Conservation (phyloP, 2,797 vertebrate genomes). For the Sebastes flavidus region DNA sequence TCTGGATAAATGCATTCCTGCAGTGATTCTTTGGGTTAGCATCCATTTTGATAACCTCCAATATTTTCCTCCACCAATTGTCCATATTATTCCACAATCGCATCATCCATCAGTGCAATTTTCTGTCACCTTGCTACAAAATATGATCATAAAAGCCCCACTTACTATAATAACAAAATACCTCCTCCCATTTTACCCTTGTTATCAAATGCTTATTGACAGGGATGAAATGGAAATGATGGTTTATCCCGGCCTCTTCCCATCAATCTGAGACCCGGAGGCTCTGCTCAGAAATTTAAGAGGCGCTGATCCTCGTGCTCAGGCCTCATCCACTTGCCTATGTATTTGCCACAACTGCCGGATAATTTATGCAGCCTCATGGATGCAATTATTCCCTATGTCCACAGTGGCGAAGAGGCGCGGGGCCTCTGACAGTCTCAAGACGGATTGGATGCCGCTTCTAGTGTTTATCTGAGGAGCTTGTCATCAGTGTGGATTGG, state of each 20-base stretch:
- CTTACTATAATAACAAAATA: conserved; percentile 64
- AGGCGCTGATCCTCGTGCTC: conserved; percentile 52
- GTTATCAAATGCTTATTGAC: conserved; percentile 71
- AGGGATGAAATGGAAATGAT: conserved; percentile 73
- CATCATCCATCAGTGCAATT: conserved; percentile 62
- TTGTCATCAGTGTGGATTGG: conserved; percentile 49
- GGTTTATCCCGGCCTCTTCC: conserved; percentile 55
- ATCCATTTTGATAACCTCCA: conserved; percentile 43
- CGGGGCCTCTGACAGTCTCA: conserved; percentile 36
- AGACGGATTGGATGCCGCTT: conserved; percentile 50
- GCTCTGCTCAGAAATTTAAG: conserved; percentile 54
- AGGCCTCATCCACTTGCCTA: conserved; percentile 54
- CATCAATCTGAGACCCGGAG: conserved; percentile 60
- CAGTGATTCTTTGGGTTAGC: not conserved
- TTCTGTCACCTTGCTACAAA: conserved; percentile 65
- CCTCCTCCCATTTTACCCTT: conserved; percentile 19
- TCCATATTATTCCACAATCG: conserved; percentile 34
- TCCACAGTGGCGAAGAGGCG: conserved; percentile 51
- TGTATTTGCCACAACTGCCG: conserved; percentile 62
- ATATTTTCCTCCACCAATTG: conserved; percentile 33
- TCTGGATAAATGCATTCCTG: conserved; percentile 29
- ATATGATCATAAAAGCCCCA: conserved; percentile 58
- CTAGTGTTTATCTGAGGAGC: conserved; percentile 62
- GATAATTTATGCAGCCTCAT: conserved; percentile 82
- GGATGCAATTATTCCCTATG: conserved; percentile 76